Percentiles rank a stretch among this genome's conserved stretches.
Conservation (phyloP, 2,888 invertebrate species). For the Metalampra italica region DNA sequence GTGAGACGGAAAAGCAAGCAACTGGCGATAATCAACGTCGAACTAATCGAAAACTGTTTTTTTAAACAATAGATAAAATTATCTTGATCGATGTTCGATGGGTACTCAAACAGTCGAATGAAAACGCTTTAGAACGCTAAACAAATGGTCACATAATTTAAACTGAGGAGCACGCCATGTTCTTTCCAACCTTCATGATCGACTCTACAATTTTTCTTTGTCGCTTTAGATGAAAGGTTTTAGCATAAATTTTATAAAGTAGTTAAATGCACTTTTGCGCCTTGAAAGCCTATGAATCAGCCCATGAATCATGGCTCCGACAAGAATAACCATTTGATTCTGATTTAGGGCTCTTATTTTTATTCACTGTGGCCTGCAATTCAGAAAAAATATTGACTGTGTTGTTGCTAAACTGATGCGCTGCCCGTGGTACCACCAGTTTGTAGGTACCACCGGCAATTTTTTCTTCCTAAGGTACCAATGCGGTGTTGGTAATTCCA, state of each 20-base stretch:
- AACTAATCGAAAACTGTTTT: background rate
- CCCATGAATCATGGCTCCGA: background rate
- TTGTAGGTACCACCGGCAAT: no score
- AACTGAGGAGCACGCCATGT: background rate
- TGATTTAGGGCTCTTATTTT: background rate
- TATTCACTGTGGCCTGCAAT: background rate
- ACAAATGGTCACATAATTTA: no score
- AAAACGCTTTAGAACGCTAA: no score
- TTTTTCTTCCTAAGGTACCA: no score
- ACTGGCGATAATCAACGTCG: background rate
- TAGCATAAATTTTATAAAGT: no score
- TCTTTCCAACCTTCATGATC: background rate
- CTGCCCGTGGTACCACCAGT: no score
- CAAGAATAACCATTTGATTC: background rate
- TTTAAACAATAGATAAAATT: background rate
- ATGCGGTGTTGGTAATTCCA: no score
- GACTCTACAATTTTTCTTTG: background rate
- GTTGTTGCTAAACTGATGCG: no score
- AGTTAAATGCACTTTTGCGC: background rate
- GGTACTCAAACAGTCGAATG: no score
- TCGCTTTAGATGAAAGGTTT: background rate
- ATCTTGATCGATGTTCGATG: no score
- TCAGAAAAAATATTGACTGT: background rate
- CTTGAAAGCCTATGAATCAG: background rate
- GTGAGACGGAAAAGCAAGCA: conserved; percentile 20